Evolutionary conservation across 2,888 invertebrate species (phyloP).

Genomic region (Conus canariensis): DNA sequence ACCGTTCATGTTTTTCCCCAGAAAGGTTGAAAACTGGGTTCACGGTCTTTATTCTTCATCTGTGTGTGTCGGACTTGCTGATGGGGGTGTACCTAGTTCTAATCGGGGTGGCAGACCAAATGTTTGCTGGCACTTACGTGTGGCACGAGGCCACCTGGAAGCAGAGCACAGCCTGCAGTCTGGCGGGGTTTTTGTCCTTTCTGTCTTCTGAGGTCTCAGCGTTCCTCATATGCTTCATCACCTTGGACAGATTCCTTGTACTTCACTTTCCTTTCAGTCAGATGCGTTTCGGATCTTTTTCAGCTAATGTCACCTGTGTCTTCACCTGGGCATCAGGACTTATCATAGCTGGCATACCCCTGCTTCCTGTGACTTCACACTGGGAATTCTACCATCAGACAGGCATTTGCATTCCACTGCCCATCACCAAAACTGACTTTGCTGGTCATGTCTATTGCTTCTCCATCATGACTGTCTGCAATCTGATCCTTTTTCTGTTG

Average conservation of each 20-base stretch:
- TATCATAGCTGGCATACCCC: too few species aligned
- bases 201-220: conserved; percentile 43
- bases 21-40: not conserved
- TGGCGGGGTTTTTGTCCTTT: conserved; percentile 40
- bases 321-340: too few species aligned
- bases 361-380: too few species aligned
- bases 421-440: too few species aligned
- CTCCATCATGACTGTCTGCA: too few species aligned
- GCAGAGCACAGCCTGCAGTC: conserved; percentile 29
- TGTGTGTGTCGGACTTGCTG: conserved; percentile 42
- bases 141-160: conserved; percentile 40
- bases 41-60: conserved; percentile 39
- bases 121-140: conserved; percentile 37
- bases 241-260: conserved; percentile 80
- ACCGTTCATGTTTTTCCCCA: not conserved
- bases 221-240: conserved; percentile 42
- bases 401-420: too few species aligned
- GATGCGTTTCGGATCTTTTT: too few species aligned
- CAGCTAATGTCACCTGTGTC: too few species aligned
- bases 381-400: too few species aligned
- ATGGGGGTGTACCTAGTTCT: conserved; percentile 46
- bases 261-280: conserved; percentile 81
- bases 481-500: too few species aligned
- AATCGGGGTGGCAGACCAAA: conserved; percentile 42
- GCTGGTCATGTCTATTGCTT: too few species aligned